phyloP scores from a whole-genome alignment of 1,140 invertebrate genomes.

The Drosophila bipectinata region DNA sequence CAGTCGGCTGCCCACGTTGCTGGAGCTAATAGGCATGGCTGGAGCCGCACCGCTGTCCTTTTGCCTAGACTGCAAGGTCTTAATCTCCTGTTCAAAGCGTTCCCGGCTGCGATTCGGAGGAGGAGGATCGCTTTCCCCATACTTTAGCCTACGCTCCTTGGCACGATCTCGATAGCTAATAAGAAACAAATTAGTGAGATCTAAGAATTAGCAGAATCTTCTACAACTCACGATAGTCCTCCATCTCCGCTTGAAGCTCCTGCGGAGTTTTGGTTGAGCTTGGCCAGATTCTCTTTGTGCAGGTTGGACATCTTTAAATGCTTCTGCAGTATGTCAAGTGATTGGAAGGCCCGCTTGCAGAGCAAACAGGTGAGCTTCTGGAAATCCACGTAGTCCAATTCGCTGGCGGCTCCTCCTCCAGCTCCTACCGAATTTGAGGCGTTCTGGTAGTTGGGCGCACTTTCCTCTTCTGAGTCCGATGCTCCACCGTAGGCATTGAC shows the following conservation, averaged over 20 bases:
- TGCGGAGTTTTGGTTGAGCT: constrained; percentile 37
- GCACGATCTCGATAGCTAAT: constrained; percentile 95
- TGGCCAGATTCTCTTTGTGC: constrained; percentile 95
- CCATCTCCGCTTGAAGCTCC: constrained; percentile 8
- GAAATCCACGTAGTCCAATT: constrained; percentile 91
- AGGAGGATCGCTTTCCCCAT: constrained; percentile 93
- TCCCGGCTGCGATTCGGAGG: constrained; percentile 90
- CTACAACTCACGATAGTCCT: constrained; percentile 49
- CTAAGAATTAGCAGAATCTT: background rate
- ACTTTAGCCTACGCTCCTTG: constrained; percentile 97
- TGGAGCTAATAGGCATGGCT: constrained; percentile 89
- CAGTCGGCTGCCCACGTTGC: constrained; percentile 96
- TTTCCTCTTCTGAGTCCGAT: constrained; percentile 82
- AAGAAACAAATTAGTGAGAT: background rate
- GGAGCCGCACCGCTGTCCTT: constrained; percentile 81
- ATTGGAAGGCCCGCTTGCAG: constrained; percentile 97
- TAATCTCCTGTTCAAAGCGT: constrained; percentile 86
- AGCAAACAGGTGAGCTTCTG: constrained; percentile 96
- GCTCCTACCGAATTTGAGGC: background rate
- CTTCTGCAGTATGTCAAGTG: constrained; percentile 93
- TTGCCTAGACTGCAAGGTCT: constrained; percentile 65
- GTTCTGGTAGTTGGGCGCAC: constrained; percentile 84
- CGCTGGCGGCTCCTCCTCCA: constrained; percentile 84
- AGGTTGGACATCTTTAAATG: constrained; percentile 97
- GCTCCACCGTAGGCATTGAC: constrained; percentile 90